These are phyloP conservation scores for Macrochelys suwanniensis DNA, from an alignment of 2,797 vertebrate species.

Conservation along the genomic window DNA sequence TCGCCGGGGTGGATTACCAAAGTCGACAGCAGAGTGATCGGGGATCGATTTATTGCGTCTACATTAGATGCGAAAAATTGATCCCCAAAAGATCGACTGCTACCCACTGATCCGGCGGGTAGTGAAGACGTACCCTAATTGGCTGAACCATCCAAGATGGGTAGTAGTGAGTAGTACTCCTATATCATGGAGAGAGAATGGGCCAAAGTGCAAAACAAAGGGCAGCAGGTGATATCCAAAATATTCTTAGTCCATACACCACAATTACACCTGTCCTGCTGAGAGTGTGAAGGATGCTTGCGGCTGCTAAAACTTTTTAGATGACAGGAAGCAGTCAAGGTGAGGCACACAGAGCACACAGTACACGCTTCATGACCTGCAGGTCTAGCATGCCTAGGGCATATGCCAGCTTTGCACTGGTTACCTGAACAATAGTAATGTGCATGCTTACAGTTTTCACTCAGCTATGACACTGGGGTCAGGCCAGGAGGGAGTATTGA, in stretches of 20 bases:
- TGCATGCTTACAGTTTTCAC: not conserved
- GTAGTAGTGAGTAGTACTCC: not conserved
- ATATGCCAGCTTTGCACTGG: not conserved
- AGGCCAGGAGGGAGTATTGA: not conserved
- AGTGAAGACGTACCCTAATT: not conserved
- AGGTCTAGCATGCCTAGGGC: not conserved
- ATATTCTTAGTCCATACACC: not conserved
- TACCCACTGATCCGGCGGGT: too few relatives aligned
- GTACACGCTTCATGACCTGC: not conserved
- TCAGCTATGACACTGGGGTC: not conserved
- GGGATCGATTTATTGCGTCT: too few relatives aligned
- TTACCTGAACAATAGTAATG: not conserved
- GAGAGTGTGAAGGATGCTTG: not conserved
- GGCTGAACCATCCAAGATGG: not conserved
- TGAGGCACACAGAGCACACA: not conserved
- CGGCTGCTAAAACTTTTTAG: not conserved
- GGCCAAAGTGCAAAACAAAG: slow-evolving; percentile 16
- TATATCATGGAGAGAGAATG: not conserved
- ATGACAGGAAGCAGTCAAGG: not conserved
- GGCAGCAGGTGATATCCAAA: not conserved
- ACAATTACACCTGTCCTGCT: not conserved
- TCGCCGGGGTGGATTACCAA: too few relatives aligned
- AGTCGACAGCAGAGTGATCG: too few relatives aligned
- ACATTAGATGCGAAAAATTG: too few relatives aligned
- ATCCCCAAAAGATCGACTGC: too few relatives aligned